phyloP scores from a whole-genome alignment of 2,797 vertebrate species.

The Pelochelys cantorii region DNA sequence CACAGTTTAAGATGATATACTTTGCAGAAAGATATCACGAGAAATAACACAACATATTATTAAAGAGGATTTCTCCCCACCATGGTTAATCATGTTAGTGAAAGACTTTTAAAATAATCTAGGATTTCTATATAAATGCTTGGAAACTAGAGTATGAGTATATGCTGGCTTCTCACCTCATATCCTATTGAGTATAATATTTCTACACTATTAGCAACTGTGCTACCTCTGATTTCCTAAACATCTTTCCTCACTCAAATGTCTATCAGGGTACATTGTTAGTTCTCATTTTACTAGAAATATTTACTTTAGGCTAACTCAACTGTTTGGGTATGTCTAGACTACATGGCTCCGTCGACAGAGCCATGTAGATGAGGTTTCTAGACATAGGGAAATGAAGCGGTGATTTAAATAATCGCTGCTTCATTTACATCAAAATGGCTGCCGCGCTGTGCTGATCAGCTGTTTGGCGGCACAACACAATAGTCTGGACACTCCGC shows the following conservation, averaged over 20 bases:
- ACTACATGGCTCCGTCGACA: too few species aligned
- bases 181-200: constrained; percentile 17
- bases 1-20: neutral
- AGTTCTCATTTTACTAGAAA: constrained; percentile 55
- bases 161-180: neutral
- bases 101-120: neutral
- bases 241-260: constrained; percentile 36
- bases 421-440: too few species aligned
- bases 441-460: too few species aligned
- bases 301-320: constrained; percentile 53
- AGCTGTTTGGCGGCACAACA: too few species aligned
- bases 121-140: neutral
- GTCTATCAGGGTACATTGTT: constrained; percentile 29
- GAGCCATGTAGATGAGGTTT: too few species aligned
- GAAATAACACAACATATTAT: neutral
- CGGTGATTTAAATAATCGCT: too few species aligned
- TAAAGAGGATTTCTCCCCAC: neutral
- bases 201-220: neutral
- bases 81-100: neutral
- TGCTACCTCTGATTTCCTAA: constrained; percentile 35
- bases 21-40: neutral
- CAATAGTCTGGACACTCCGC: too few species aligned
- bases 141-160: neutral
- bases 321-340: too few species aligned
- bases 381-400: too few species aligned